Evolutionary conservation across 2,113 vertebrate species (phyloP).

Genomic region (Podarcis muralis): DNA sequence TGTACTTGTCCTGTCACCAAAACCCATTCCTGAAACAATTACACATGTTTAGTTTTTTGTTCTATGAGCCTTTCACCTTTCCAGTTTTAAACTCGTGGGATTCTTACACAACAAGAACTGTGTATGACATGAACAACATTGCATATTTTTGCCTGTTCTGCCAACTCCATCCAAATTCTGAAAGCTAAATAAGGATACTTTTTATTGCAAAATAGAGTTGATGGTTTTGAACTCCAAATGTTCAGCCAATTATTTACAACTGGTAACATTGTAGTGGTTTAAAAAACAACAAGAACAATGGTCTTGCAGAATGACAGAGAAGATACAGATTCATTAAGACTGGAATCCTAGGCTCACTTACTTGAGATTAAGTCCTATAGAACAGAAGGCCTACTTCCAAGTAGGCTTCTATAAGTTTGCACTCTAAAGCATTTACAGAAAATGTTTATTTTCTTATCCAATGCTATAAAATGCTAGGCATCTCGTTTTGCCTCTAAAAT

Average conservation of each 20-base stretch:
- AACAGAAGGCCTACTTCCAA: neutral
- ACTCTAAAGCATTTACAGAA: neutral
- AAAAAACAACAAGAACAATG: neutral
- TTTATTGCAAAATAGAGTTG: neutral
- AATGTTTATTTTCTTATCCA: neutral
- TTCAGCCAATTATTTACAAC: neutral
- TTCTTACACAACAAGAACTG: neutral
- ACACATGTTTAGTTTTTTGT: constrained; percentile 2
- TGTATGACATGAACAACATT: neutral
- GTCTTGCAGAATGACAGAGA: neutral
- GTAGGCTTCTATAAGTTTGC: neutral
- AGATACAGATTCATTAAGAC: no score
- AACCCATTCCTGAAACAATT: constrained; percentile 92
- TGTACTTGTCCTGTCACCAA: constrained; percentile 95
- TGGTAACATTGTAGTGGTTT: no score
- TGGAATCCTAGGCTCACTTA: no score
- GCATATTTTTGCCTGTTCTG: neutral
- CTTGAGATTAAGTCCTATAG: neutral
- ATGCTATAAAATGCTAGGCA: neutral
- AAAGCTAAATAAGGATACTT: neutral
- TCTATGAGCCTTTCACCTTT: neutral
- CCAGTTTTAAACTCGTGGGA: neutral
- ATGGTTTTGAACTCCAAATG: neutral
- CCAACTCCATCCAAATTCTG: no score
- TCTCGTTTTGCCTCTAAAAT: neutral